Evolutionary conservation across 2,797 vertebrate species (phyloP).

Genomic region (Pangasius mekongensis): DNA sequence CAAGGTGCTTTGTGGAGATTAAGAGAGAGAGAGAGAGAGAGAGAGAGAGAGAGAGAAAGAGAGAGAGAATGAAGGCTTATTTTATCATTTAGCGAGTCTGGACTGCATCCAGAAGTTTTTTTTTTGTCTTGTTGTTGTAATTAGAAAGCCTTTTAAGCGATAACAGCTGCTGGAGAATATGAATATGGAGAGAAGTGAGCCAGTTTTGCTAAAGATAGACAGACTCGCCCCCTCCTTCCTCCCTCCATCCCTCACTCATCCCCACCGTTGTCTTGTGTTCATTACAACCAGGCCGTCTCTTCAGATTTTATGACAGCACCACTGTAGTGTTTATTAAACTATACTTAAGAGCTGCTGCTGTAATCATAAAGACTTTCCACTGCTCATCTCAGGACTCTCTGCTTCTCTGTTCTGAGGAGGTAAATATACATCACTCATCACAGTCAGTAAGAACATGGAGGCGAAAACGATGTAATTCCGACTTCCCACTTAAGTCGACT

Average conservation of each 20-base stretch:
- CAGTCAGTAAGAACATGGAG: background rate
- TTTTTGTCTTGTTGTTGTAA: conserved; percentile 96
- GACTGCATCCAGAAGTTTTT: conserved; percentile 88
- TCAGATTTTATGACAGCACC: conserved; percentile 1
- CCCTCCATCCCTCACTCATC: conserved; percentile 31
- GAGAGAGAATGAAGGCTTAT: conserved; percentile 89
- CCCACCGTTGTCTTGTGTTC: conserved; percentile 1
- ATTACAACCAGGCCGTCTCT: background rate
- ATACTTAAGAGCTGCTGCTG: background rate
- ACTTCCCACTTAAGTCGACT: background rate
- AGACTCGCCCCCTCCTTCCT: background rate
- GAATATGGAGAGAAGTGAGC: conserved; percentile 75
- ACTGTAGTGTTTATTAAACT: background rate
- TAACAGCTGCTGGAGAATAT: conserved; percentile 91
- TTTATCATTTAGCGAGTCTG: conserved; percentile 93
- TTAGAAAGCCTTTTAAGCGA: conserved; percentile 95
- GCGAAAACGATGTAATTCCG: background rate
- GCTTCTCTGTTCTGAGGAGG: background rate
- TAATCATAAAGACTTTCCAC: background rate
- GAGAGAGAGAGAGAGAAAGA: conserved; percentile 75
- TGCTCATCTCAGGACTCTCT: background rate
- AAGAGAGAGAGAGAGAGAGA: conserved; percentile 68
- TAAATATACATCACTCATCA: background rate
- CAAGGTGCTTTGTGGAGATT: conserved; percentile 63
- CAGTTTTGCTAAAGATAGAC: conserved; percentile 44